Conservation (phyloP, 2,113 vertebrate species). For the Boulengeromyrus knoepffleri region DNA sequence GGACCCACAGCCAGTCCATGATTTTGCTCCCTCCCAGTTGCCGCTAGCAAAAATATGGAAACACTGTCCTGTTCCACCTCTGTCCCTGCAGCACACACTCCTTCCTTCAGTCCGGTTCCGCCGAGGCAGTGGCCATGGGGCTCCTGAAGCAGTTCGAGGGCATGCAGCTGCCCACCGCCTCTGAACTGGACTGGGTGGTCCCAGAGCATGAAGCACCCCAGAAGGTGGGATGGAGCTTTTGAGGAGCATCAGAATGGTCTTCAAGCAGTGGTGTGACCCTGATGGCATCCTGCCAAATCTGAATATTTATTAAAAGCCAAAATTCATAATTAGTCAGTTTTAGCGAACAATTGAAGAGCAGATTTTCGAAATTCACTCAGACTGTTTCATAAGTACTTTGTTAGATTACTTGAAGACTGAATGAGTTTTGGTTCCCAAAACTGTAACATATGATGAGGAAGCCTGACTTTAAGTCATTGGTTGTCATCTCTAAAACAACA, state of each 20-base stretch:
- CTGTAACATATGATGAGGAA: background rate
- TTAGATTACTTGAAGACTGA: background rate
- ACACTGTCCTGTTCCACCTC: background rate
- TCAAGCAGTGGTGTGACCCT: background rate
- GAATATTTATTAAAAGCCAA: background rate
- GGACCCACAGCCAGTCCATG: background rate
- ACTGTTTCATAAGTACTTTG: background rate
- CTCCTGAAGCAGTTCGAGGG: constrained; percentile 93
- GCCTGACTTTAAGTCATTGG: background rate
- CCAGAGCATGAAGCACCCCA: constrained; percentile 90
- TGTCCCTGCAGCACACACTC: constrained; percentile 63
- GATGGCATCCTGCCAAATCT: background rate
- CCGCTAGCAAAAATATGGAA: background rate
- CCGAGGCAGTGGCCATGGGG: constrained; percentile 95
- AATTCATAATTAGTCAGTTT: background rate
- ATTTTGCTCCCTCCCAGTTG: too few relatives aligned
- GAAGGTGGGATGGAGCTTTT: constrained; percentile 65
- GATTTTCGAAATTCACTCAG: background rate
- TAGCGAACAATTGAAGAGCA: background rate
- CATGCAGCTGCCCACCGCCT: constrained; percentile 94
- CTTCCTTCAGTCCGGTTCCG: constrained; percentile 85
- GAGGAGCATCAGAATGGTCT: background rate
- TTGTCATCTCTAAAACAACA: background rate
- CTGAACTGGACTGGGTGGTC: constrained; percentile 92
- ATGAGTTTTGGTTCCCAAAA: background rate